Percentiles rank a stretch among this genome's conserved stretches.
phyloP scores from a whole-genome alignment of 2,888 invertebrate genomes.

The Phlogophora meticulosa region DNA sequence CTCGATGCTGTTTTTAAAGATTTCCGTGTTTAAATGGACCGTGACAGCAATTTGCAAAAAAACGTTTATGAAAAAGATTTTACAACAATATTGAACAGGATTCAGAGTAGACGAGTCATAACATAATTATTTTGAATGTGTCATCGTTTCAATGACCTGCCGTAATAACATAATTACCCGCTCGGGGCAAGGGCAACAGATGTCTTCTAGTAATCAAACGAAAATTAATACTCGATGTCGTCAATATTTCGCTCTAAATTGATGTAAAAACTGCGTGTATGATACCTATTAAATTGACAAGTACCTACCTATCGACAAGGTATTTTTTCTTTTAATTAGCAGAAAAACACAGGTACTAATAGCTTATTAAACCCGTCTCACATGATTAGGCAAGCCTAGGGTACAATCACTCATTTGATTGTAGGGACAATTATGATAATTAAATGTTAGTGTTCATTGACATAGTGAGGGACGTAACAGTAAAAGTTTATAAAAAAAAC shows the following conservation, averaged over 20 bases:
- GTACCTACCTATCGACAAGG: background rate
- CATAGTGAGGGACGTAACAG: conserved; percentile 29
- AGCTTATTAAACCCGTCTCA: conserved; percentile 34
- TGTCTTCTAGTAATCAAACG: conserved; percentile 32
- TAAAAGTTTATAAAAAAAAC: conserved; percentile 44
- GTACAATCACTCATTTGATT: conserved; percentile 21
- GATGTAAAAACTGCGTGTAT: conserved; percentile 30
- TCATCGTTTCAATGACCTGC: conserved; percentile 96
- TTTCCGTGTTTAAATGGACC: background rate
- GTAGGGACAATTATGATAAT: conserved; percentile 33
- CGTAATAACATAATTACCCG: conserved; percentile 68
- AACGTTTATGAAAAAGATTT: background rate
- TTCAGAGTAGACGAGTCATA: conserved; percentile 14
- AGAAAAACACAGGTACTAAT: conserved; percentile 24
- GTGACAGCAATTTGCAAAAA: conserved; percentile 14
- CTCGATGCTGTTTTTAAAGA: background rate
- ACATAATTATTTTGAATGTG: conserved; percentile 92
- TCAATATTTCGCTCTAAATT: conserved; percentile 44
- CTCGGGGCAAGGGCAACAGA: conserved; percentile 50
- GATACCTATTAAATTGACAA: conserved; percentile 1
- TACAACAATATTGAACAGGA: conserved; percentile 35
- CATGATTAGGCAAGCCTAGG: conserved; percentile 28
- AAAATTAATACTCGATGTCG: conserved; percentile 26
- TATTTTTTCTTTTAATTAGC: background rate
- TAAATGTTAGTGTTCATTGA: conserved; percentile 33